A percentile compares a stretch with the other conserved stretches of the same genome.
phyloP scores from a whole-genome alignment of 1,140 invertebrate genomes.

The Aphis craccivora region DNA sequence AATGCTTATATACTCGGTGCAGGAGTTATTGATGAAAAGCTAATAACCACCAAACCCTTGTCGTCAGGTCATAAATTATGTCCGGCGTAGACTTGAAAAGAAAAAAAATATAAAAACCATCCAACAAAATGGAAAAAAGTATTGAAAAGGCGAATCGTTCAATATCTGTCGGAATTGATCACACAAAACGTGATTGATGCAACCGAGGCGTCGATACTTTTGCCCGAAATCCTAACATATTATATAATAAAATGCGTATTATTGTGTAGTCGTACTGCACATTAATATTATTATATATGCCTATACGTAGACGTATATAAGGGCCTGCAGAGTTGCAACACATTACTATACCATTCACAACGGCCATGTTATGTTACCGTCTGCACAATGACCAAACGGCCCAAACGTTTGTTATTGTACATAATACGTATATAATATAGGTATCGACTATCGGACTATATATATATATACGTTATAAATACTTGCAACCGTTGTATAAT shows the following conservation, averaged over 20 bases:
- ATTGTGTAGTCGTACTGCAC: background rate
- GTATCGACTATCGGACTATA: no score
- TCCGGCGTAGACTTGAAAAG: background rate
- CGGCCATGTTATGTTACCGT: background rate
- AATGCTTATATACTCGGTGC: background rate
- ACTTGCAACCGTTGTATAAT: background rate
- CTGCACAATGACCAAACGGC: background rate
- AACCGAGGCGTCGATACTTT: background rate
- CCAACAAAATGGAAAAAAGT: background rate
- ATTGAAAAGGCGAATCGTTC: conserved; percentile 18
- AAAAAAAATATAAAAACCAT: background rate
- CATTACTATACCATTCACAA: background rate
- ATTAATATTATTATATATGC: background rate
- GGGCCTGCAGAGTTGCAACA: background rate
- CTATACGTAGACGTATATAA: background rate
- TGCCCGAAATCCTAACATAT: background rate
- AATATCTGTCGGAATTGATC: conserved; percentile 32
- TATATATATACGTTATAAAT: background rate
- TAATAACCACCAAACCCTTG: conserved; percentile 47
- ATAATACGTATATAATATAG: background rate
- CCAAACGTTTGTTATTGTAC: background rate
- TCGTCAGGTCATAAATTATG: conserved; percentile 47
- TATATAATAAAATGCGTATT: background rate
- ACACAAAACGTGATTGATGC: conserved; percentile 38
- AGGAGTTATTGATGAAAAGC: conserved; percentile 31